phyloP scores from a whole-genome alignment of 2,797 vertebrate species.

The Sphaeramia orbicularis region DNA sequence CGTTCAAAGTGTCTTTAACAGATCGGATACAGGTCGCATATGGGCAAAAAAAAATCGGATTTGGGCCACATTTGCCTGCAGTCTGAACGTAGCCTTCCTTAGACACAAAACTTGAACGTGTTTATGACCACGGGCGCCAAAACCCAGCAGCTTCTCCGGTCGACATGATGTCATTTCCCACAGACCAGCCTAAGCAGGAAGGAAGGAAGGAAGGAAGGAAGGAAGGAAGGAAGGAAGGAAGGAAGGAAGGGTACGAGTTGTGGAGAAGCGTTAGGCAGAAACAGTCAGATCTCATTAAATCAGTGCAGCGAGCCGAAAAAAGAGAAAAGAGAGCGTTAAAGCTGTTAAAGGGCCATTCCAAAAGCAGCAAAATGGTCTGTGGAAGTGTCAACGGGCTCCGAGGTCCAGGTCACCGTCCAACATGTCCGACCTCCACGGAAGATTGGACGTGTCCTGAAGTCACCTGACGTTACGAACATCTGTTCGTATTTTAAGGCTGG shows the following conservation, averaged over 20 bases:
- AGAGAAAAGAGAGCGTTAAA: too few species aligned
- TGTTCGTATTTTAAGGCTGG: too few species aligned
- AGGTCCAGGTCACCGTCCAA: constrained; percentile 63
- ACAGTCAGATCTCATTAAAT: constrained; percentile 31
- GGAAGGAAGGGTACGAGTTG: constrained; percentile 35
- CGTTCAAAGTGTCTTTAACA: too few species aligned
- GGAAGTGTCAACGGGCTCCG: constrained; percentile 45
- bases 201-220: too few species aligned
- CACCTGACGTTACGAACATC: too few species aligned
- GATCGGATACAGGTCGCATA: too few species aligned
- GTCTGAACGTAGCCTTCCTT: not conserved
- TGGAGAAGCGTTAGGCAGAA: constrained; percentile 59
- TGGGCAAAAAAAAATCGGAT: too few species aligned
- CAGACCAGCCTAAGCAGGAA: constrained; percentile 78
- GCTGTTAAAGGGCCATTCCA: constrained; percentile 60
- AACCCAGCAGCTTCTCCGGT: constrained; percentile 68
- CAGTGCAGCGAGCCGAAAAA: constrained; percentile 35
- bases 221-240: too few species aligned
- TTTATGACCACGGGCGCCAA: constrained; percentile 2
- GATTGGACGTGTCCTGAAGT: too few species aligned
- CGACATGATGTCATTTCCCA: constrained; percentile 63
- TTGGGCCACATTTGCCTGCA: too few species aligned
- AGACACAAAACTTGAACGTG: not conserved
- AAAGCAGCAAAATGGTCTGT: constrained; percentile 72
- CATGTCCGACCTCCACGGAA: too few species aligned